A percentile compares a stretch with the other conserved stretches of the same genome.
Conservation (phyloP, 1,140 invertebrate species). For the Aphidius ervi region DNA sequence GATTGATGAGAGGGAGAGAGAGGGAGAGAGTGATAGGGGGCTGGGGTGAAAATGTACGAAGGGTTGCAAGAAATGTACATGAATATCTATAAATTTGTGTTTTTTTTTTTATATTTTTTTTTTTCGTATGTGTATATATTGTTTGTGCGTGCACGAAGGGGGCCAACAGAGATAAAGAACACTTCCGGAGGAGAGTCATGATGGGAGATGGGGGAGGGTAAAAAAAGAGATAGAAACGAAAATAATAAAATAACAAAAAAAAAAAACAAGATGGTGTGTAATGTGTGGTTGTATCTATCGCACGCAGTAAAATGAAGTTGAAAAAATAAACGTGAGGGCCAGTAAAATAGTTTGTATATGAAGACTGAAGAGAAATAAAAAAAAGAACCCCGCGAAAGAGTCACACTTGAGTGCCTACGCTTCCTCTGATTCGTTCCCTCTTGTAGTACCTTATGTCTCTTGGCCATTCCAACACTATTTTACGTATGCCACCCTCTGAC, state of each 20-base stretch:
- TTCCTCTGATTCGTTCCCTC: slow-evolving; percentile 48
- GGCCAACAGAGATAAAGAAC: slow-evolving; percentile 53
- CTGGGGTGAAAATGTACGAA: slow-evolving; percentile 3
- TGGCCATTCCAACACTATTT: slow-evolving; percentile 16
- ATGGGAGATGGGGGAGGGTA: not conserved
- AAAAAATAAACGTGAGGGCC: not conserved
- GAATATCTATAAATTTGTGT: not conserved
- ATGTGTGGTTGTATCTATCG: slow-evolving; percentile 28
- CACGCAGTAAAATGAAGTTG: slow-evolving; percentile 5
- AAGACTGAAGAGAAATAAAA: slow-evolving; percentile 31
- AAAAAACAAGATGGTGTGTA: slow-evolving; percentile 19
- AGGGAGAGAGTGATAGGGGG: not conserved
- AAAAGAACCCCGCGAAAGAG: slow-evolving; percentile 46
- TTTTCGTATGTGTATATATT: slow-evolving; percentile 4
- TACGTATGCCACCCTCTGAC: not conserved
- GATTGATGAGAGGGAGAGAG: slow-evolving; percentile 1
- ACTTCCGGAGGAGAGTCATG: slow-evolving; percentile 45
- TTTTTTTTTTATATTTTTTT: slow-evolving; percentile 1
- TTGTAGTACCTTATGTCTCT: slow-evolving; percentile 24
- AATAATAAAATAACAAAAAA: not conserved
- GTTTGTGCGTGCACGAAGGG: slow-evolving; percentile 34
- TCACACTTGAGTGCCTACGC: slow-evolving; percentile 52
- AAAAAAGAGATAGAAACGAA: slow-evolving; percentile 21
- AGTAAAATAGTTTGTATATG: not conserved
- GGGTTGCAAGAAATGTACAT: slow-evolving; percentile 13